These are phyloP conservation scores for Dolichoris vasculosae DNA, from an alignment of 1,140 invertebrate species.

Conservation along the genomic window DNA sequence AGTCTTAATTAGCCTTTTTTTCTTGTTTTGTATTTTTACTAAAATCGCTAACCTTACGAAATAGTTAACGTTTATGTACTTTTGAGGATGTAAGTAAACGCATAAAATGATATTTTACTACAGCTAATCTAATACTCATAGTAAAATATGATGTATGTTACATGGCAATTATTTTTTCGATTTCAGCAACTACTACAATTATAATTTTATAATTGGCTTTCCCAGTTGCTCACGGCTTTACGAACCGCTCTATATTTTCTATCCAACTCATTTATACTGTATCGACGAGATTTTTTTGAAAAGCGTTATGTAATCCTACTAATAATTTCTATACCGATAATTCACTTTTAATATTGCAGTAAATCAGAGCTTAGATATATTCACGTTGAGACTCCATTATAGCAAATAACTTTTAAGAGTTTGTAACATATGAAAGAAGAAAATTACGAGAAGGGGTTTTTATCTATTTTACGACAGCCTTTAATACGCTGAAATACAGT, in stretches of 20 bases:
- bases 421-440: not conserved
- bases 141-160: not conserved
- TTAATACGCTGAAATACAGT: not conserved
- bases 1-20: not conserved
- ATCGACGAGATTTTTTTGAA: not conserved
- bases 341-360: not conserved
- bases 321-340: constrained; percentile 1
- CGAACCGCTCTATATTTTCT: not conserved
- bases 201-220: not conserved
- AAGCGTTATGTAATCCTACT: not conserved
- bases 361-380: not conserved
- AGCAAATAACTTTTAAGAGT: not conserved
- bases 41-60: not conserved
- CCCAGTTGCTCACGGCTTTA: not conserved
- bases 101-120: not conserved
- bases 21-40: not conserved
- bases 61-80: not conserved
- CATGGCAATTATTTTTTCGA: not conserved
- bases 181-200: not conserved
- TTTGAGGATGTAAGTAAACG: not conserved
- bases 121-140: not conserved
- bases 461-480: not conserved
- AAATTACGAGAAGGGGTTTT: not conserved
- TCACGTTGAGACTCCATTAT: not conserved
- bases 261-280: not conserved